Evolutionary conservation across 2,113 vertebrate species (phyloP), one percentile per base, ranked within the genome.

Genomic region (Copsychus sechellarum): DNA sequence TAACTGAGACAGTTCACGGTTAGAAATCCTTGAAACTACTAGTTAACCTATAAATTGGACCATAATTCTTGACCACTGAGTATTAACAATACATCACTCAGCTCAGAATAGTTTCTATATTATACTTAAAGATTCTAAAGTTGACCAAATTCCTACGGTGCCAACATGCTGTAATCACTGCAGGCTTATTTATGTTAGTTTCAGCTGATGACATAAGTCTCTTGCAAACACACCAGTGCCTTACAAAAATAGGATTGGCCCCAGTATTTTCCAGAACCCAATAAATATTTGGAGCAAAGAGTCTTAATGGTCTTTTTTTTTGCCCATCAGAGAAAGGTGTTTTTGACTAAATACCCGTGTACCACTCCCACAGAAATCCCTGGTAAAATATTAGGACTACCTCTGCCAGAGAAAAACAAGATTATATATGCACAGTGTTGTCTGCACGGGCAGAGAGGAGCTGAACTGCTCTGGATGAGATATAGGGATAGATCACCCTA

Each of bases 251-350:
- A 53, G 25, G 26, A 61, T 20, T 45, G 5, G 9, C 8, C 8
- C 5, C 0, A 2, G 0, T 56, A 40, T 31, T 86, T 88, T 62
- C n/a, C 26, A 72, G 36, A 26, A 81, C 2, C 6, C 10, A 45
- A 53, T 23, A 64, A 74, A 48, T 74, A 51, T 13, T 65, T 3
- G 0, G 6, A 76, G 14, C 6, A 3, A 84, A 48, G 11, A 45
- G 9, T 38, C 16, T n/a, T 51, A 33, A 58, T 2, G 7, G 9
- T 31, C 9, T 20, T 26, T 42, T 29, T 48, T 42, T 42, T 7
- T 57, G 34, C 7, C 17, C 36, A 71, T 40, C 3, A 31, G 53
- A 36, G 15, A 81, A 51, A 76, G 6, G 8, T 7, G 1, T 0
- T 87, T 86, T n/a, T 71, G 12, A 58, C 50, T 57, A 64, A 89